Evolutionary conservation across 2,797 vertebrate genomes (phyloP), one percentile per base, ranked within the genome.

Genomic region (Echiichthys vipera): DNA sequence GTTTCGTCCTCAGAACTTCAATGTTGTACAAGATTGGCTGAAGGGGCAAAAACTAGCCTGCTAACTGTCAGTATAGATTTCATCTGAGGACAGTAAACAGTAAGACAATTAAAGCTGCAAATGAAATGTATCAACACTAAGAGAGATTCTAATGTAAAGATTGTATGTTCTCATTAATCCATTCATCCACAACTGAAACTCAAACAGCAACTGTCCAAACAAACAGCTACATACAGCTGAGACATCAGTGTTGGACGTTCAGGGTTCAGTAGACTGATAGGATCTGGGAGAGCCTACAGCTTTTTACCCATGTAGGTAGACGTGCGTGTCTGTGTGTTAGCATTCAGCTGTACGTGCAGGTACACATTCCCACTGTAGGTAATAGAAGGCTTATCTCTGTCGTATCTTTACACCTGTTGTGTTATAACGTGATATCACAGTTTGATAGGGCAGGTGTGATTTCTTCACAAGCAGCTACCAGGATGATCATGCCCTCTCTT

Each of bases 321-420:
- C 27, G 43, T 80, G 71, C 1, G 0, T n/a, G n/a, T 67, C 10
- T 7, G 10, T 14, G 50, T 6, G 68, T 83, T 5, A 2, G 34
- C 36, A 10, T 25, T n/a, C n/a, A n/a, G 64, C 5, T 1, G 13
- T 77, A 74, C 62, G 72, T 88, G 73, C 84, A 73, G 67, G 6
- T n/a, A 20, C 3, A 55, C 80, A 80, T 12, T 57, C 34, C 5
- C 20, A 12, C 50, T 29, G 17, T 6, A 5, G 4, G 2, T 61
- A 8, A 65, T 0, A 7, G 27, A 30, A 14, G 32, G 27, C 15
- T 76, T 61, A 88, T 83, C 74, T 79, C 43, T 29, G 64, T 29
- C 27, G 20, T 66, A 78, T 80, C 61, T 72, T 1, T 49, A n/a
- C 78, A 80, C 70, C 69, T 78, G 80, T 17, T 34, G 43, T 53